Evolutionary conservation across 2,113 vertebrate species (phyloP).

Genomic region (Scopus umbretta): DNA sequence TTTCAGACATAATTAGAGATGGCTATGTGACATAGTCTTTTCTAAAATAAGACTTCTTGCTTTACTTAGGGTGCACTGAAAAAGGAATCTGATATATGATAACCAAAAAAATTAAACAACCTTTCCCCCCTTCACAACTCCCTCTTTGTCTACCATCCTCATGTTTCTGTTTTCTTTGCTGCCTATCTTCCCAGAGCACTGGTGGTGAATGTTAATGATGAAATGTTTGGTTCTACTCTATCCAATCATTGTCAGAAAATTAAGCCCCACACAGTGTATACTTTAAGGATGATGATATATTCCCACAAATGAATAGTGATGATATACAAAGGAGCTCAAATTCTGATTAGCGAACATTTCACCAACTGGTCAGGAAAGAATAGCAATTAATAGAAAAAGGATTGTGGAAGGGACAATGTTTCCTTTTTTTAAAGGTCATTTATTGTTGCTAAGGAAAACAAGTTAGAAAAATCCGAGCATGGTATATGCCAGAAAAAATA

Average conservation of each 20-base stretch:
- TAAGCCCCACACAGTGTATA: neutral
- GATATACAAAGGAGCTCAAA: neutral
- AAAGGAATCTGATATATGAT: neutral
- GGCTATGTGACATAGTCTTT: neutral
- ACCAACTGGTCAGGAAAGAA: neutral
- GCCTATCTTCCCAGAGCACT: neutral
- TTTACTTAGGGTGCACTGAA: neutral
- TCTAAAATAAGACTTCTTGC: neutral
- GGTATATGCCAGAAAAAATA: neutral
- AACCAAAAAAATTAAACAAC: neutral
- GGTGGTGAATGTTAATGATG: conserved; percentile 6
- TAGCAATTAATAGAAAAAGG: neutral
- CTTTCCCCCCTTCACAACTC: neutral
- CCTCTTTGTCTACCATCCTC: neutral
- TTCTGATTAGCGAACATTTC: neutral
- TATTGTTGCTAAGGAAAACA: neutral
- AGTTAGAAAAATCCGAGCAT: neutral
- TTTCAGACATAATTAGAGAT: neutral
- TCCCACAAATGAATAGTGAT: neutral
- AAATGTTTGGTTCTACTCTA: neutral
- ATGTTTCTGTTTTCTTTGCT: neutral
- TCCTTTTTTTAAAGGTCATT: neutral
- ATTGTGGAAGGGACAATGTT: neutral
- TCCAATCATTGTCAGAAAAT: conserved; percentile 1
- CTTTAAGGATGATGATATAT: neutral